phyloP scores from a whole-genome alignment of 1,140 invertebrate genomes.

The Fopius arisanus region DNA sequence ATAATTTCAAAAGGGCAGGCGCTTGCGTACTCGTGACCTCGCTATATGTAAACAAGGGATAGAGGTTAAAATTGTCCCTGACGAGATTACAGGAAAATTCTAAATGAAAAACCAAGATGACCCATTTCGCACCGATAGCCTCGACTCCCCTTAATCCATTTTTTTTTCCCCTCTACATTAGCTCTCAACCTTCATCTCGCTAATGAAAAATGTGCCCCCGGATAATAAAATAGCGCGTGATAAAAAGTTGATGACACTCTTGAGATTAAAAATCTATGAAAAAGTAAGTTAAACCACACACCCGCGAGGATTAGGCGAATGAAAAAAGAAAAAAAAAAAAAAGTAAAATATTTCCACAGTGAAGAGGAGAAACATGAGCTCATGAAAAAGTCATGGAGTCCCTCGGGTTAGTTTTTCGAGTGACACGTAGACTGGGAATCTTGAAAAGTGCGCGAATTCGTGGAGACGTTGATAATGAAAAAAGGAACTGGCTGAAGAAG shows the following conservation, averaged over 20 bases:
- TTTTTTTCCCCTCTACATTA: no score
- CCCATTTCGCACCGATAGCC: no score
- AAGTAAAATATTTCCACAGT: not conserved
- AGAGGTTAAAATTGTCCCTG: no score
- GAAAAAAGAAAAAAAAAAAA: not conserved
- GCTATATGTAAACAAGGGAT: no score
- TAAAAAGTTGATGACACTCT: not conserved
- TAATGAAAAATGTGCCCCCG: no score
- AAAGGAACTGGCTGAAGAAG: constrained; percentile 27
- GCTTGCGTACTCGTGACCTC: no score
- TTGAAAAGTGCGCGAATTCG: constrained; percentile 12
- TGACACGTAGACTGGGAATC: constrained; percentile 16
- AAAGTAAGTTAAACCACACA: not conserved
- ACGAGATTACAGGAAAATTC: no score
- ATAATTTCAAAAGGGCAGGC: no score
- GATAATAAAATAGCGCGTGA: no score
- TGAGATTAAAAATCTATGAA: not conserved
- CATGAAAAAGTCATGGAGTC: constrained; percentile 29
- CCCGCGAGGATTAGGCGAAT: not conserved
- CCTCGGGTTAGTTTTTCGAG: not conserved
- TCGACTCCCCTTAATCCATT: no score
- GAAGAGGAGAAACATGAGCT: constrained; percentile 5
- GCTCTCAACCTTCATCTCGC: no score
- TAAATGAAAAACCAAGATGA: no score
- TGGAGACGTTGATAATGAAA: constrained; percentile 34